phyloP scores from a whole-genome alignment of 2,797 vertebrate genomes.

The Chlorospingus flavigularis region DNA sequence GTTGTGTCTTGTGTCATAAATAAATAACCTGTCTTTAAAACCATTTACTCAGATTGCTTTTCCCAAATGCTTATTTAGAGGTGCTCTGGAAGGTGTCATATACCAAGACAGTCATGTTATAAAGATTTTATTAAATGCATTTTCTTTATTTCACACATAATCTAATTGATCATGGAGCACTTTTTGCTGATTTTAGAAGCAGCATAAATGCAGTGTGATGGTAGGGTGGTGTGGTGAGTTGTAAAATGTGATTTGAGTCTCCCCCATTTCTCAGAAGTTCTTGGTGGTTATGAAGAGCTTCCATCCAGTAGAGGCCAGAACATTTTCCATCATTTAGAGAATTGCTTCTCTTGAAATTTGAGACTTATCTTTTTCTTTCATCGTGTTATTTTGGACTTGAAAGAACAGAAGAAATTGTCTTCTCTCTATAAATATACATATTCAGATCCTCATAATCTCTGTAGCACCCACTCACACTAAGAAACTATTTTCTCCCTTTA shows the following conservation, averaged over 20 bases:
- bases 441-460: neutral
- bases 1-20: slow-evolving; percentile 69
- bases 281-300: neutral
- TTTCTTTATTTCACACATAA: neutral
- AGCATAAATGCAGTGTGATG: neutral
- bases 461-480: neutral
- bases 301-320: neutral
- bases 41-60: slow-evolving; percentile 70
- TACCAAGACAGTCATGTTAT: neutral
- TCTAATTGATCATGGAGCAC: neutral
- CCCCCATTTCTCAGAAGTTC: neutral
- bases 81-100: slow-evolving; percentile 32
- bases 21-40: slow-evolving; percentile 73
- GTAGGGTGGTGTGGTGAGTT: neutral
- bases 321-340: neutral
- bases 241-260: neutral
- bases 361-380: neutral
- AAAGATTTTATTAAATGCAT: neutral
- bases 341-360: neutral
- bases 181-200: neutral
- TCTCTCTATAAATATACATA: neutral
- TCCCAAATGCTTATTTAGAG: slow-evolving; percentile 67
- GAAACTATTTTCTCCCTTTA: neutral
- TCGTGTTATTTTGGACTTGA: neutral
- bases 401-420: neutral